These are phyloP conservation scores for Megalops atlanticus DNA, from an alignment of 2,113 vertebrate species.

Conservation along the genomic window DNA sequence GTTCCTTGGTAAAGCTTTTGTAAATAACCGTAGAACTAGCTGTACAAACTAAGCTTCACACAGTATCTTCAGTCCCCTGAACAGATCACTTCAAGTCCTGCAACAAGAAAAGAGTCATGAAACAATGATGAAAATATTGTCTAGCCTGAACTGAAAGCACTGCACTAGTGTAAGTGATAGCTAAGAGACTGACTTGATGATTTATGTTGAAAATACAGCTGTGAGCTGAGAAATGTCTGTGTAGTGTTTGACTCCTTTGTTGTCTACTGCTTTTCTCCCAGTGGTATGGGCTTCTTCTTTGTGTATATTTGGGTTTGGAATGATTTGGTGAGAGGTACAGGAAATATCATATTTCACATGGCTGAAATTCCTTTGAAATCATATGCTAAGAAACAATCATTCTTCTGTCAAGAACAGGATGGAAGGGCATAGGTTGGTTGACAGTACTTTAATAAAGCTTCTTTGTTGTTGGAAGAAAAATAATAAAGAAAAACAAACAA, in stretches of 20 bases:
- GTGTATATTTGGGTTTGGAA: conserved; percentile 50
- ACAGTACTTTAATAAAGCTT: conserved; percentile 31
- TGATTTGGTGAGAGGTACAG: conserved; percentile 49
- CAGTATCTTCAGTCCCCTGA: background rate
- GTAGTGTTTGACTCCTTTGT: conserved; percentile 1
- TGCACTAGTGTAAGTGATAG: background rate
- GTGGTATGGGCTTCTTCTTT: conserved; percentile 36
- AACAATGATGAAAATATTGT: background rate
- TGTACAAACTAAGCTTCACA: background rate
- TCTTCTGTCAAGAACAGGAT: conserved; percentile 41
- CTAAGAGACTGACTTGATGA: conserved; percentile 14
- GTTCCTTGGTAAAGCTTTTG: background rate
- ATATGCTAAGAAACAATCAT: conserved; percentile 49
- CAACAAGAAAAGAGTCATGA: background rate
- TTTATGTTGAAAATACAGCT: conserved; percentile 31
- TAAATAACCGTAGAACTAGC: background rate
- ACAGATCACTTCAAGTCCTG: background rate
- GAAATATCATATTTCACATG: conserved; percentile 57
- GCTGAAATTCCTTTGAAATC: conserved; percentile 55
- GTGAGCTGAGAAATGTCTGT: conserved; percentile 34
- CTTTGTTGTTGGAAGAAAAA: conserved; percentile 20
- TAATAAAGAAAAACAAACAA: background rate
- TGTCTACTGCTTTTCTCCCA: conserved; percentile 20
- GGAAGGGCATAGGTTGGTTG: conserved; percentile 35
- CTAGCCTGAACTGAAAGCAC: background rate